Conservation (phyloP, 2,888 invertebrate species). For the Stictocephala bisonia region DNA sequence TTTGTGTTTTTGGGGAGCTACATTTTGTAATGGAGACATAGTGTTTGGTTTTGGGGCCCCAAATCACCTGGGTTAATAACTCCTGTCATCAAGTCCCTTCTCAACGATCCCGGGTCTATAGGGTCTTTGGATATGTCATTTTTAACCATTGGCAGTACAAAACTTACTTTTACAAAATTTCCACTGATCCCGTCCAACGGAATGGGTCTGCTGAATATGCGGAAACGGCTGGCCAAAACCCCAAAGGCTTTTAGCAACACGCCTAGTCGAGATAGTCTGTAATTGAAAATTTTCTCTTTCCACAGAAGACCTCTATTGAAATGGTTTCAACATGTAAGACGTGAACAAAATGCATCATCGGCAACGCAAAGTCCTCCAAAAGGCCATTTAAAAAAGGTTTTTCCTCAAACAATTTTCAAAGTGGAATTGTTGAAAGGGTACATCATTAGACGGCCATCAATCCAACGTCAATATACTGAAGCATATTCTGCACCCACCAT, state of each 20-base stretch:
- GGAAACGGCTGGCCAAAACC: conserved; percentile 52
- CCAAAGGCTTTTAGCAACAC: conserved; percentile 54
- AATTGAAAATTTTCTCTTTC: conserved; percentile 54
- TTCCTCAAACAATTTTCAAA: conserved; percentile 5
- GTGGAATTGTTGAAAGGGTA: conserved; percentile 45
- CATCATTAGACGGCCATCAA: conserved; percentile 54
- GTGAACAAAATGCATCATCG: conserved; percentile 55
- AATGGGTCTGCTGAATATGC: conserved; percentile 50
- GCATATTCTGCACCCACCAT: conserved; percentile 56
- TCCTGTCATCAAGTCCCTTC: conserved; percentile 33
- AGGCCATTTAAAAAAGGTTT: conserved; percentile 8
- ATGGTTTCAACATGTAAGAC: conserved; percentile 51
- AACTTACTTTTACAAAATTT: conserved; percentile 28
- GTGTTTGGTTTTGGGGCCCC: conserved; percentile 30
- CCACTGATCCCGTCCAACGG: conserved; percentile 11
- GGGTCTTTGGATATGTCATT: conserved; percentile 15
- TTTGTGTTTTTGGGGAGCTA: conserved; percentile 10
- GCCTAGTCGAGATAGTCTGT: conserved; percentile 53
- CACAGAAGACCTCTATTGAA: no score
- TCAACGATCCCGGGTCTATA: conserved; percentile 30
- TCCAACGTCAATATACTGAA: conserved; percentile 55
- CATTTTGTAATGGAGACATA: conserved; percentile 34
- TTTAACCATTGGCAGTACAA: conserved; percentile 29
- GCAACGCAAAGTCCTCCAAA: conserved; percentile 47
- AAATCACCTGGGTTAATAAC: conserved; percentile 35